Percentiles rank a stretch among this genome's conserved stretches.
phyloP scores from a whole-genome alignment of 2,113 vertebrate genomes.

The Athene noctua region DNA sequence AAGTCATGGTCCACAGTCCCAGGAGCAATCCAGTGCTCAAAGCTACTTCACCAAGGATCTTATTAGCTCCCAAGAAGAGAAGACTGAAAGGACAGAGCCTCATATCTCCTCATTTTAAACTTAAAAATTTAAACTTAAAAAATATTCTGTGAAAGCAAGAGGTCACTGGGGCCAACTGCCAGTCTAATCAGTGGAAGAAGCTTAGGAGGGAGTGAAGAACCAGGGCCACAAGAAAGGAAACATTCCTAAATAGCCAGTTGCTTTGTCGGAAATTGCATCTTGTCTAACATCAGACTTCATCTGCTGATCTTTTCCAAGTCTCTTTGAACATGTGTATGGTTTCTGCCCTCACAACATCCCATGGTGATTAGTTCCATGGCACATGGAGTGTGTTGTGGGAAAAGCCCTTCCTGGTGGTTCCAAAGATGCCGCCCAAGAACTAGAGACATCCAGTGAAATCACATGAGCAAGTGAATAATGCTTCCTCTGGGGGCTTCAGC shows the following conservation, averaged over 20 bases:
- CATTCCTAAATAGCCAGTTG: background rate
- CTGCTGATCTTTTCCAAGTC: background rate
- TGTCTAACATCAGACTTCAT: background rate
- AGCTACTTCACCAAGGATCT: background rate
- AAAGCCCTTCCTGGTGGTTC: background rate
- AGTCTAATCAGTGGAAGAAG: background rate
- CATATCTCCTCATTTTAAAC: background rate
- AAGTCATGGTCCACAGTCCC: background rate
- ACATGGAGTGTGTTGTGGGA: background rate
- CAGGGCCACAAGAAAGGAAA: background rate
- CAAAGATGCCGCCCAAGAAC: background rate
- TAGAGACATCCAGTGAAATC: background rate
- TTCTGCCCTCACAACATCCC: background rate
- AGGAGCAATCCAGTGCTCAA: background rate
- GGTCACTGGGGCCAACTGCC: background rate
- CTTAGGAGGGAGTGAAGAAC: background rate
- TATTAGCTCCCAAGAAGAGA: background rate
- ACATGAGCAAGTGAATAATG: background rate
- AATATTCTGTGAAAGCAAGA: background rate
- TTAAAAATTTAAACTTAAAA: background rate
- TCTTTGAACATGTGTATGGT: background rate
- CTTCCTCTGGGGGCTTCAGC: background rate
- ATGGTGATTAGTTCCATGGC: background rate
- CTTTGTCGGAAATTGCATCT: background rate
- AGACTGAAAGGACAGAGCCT: background rate